Evolutionary conservation across 2,113 vertebrate genomes (phyloP), one percentile per base, ranked within the genome.

Genomic region (Sebastes fasciatus): DNA sequence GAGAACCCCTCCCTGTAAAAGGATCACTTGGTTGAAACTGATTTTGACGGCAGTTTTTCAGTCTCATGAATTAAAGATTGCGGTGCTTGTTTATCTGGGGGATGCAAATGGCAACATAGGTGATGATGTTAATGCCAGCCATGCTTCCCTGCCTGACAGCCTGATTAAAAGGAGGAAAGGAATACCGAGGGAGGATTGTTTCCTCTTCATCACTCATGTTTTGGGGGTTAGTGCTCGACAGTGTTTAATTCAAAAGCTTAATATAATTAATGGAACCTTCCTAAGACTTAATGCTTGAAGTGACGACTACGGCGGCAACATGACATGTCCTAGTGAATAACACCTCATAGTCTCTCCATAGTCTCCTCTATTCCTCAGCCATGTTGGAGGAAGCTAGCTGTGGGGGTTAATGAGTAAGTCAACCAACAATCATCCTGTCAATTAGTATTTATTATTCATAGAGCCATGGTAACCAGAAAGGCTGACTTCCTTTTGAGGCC

Each of bases 41-140:
- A 86, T 85, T 79, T 58, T 70, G 65, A 77, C 73, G 75, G 74
- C 70, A 79, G 52, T 34, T 49, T 52, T 62, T 79, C 48, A 1
- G 46, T 55, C 54, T 80, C 72, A 89, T 89, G 68, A 88, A 92
- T 91, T 74, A 91, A 91, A 85, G 85, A 92, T 86, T 54, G 68
- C 3, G 2, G 58, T 49, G 4, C 75, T 86, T 89, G 87, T 87
- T 92, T 87, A 79, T 85, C 73, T 84, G 34, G 55, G 7, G 26
- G 54, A 82, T 85, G 86, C 82, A 84, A 86, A 90, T 89, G 70
- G 49, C 0, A 86, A 73, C 80, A 81, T 60, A 66, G 83, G 82
- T 85, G 85, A 83, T 72, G 72, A 77, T 88, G 85, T 83, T 89
- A 67, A 87, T 85, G 77, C 21, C 74, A 67, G 64, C 61, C 68